Percentiles rank a stretch among this genome's conserved stretches.
Evolutionary conservation across 2,797 vertebrate genomes (phyloP).

Genomic region (Ctenopoma multispine): DNA sequence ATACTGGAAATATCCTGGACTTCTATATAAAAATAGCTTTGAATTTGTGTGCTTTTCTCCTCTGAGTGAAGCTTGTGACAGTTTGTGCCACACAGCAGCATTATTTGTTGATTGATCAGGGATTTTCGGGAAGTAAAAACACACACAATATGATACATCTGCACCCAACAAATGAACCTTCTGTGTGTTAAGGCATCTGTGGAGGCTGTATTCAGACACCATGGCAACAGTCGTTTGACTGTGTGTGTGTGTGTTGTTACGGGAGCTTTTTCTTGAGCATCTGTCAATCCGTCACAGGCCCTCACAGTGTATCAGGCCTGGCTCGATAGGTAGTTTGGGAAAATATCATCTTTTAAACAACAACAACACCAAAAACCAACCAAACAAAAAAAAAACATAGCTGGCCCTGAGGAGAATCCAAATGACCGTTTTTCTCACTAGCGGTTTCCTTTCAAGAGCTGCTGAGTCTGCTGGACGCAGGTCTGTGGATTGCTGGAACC

Average conservation of each 20-base stretch:
- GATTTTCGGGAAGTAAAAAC: conserved; percentile 9
- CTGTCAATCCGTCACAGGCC: conserved; percentile 46
- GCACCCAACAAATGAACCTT: conserved; percentile 55
- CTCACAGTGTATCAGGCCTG: conserved; percentile 76
- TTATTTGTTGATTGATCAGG: conserved; percentile 67
- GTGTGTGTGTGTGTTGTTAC: conserved; percentile 31
- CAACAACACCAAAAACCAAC: too few relatives aligned
- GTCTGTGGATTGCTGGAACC: conserved; percentile 16
- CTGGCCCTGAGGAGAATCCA: conserved; percentile 75
- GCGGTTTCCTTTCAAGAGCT: conserved; percentile 42
- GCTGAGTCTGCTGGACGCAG: conserved; percentile 31
- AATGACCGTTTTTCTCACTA: conserved; percentile 13
- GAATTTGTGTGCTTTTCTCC: conserved; percentile 68
- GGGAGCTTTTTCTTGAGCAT: conserved; percentile 55
- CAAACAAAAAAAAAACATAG: conserved; percentile 25
- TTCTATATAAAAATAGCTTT: conserved; percentile 77
- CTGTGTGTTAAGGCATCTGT: conserved; percentile 80
- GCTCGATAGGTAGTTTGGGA: conserved; percentile 51
- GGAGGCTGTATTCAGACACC: conserved; percentile 58
- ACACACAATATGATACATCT: conserved; percentile 49
- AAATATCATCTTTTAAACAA: conserved; percentile 40
- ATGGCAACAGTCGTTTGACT: conserved; percentile 73
- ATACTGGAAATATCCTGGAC: conserved; percentile 45
- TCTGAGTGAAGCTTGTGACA: conserved; percentile 63
- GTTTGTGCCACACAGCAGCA: conserved; percentile 45